Base-by-base conservation (phyloP, 2,797 vertebrate genomes). In the Adelosebastes latens region DNA sequence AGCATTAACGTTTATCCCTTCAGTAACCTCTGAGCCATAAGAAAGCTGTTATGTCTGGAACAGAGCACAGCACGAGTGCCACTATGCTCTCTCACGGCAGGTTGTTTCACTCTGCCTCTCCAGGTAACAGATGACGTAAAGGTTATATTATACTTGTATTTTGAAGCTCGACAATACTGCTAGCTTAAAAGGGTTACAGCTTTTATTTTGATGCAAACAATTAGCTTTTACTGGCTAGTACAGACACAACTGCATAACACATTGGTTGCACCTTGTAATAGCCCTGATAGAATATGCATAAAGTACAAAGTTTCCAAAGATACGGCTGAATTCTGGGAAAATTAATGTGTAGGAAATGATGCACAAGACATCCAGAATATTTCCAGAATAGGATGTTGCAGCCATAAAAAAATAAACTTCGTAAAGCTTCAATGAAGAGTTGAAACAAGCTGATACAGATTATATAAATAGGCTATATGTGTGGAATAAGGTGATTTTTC, bases 11-110 rank as follows among this genome's bases (percentile, higher is more conserved):
- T 84, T 85, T 61, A 84, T 91, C 88, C 85, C 78, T 83, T 78
- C 85, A 83, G 61, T 91, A 92, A 93, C 86, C 85, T 85, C 88
- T 85, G 86, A 94, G 89, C 87, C 89, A 89, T 88, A 88, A 49
- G 71, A 91, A 85, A 73, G 69, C 84, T 56, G 80, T 88, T 90
- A 80, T 61, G 72, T 89, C 39, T 91, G 87, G 79, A 90, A 79
- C 83, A 88, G 77, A 84, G 85, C 55, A 62, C 79, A 76, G 69
- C 81, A 86, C 55, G 39, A 80, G 68, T 22, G 73, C 70, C 82
- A 89, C 88, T 86, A 64, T 25, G 75, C 86, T 61, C 42, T 71
- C 71, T 87, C 81, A 85, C 18, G 22, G 89, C 92, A 93, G 93
- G 89, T 92, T 83, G 69, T 83, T 87, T 55, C 65, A 62, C 73